These are phyloP conservation scores for Antigone vipio DNA, from an alignment of 2,113 vertebrate genomes.

Conservation along the genomic window DNA sequence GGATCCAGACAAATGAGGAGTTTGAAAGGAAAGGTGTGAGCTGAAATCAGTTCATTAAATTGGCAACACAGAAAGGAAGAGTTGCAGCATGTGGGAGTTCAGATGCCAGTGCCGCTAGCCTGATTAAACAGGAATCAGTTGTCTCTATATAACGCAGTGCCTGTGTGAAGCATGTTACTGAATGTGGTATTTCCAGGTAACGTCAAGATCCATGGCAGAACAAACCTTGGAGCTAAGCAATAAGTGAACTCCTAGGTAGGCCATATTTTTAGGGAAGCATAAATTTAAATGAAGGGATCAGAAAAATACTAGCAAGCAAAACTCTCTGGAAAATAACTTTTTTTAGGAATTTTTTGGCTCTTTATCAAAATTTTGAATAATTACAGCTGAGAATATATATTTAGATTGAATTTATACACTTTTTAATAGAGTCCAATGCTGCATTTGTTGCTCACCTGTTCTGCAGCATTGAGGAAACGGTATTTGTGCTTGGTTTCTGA, in stretches of 20 bases:
- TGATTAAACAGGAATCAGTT: neutral
- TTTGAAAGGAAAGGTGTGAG: neutral
- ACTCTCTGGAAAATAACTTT: neutral
- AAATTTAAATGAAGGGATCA: neutral
- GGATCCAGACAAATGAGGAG: neutral
- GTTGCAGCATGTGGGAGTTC: neutral
- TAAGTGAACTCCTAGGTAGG: neutral
- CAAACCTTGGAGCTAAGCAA: neutral
- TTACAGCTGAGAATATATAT: neutral
- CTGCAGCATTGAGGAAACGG: neutral
- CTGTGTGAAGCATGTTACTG: neutral
- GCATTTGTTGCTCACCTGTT: neutral
- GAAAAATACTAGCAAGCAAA: neutral
- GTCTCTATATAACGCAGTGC: neutral
- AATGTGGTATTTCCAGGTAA: neutral
- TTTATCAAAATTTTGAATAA: neutral
- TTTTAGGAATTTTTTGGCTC: neutral
- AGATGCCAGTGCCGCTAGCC: neutral
- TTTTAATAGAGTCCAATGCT: neutral
- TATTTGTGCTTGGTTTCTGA: neutral
- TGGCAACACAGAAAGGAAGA: neutral
- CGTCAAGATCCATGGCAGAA: neutral
- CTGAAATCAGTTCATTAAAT: neutral
- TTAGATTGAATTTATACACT: neutral
- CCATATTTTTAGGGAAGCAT: neutral